Percentiles rank a stretch among this genome's conserved stretches.
Evolutionary conservation across 2,797 vertebrate genomes (phyloP).

Genomic region (Darevskia mixta): DNA sequence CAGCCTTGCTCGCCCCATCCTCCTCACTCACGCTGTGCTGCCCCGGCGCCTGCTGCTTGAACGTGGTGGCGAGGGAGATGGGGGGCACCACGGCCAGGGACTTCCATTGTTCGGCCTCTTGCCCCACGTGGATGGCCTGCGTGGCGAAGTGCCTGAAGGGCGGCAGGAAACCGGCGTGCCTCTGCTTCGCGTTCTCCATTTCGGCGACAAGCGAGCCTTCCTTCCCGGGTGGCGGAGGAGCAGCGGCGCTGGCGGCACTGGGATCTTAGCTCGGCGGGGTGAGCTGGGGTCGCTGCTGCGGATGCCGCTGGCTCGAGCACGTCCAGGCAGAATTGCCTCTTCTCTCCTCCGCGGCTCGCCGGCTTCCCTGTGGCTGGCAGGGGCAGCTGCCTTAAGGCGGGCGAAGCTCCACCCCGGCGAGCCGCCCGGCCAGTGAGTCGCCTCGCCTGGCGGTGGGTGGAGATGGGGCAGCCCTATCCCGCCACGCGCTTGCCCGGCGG

Average conservation of each 20-base stretch:
- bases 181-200: constrained; percentile 45
- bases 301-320: neutral
- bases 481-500: neutral
- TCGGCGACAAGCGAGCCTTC: neutral
- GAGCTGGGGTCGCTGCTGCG: no score
- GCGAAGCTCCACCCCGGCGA: neutral
- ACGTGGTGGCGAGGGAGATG: constrained; percentile 92
- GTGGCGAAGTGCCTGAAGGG: constrained; percentile 90
- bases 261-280: neutral
- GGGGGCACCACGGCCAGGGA: constrained; percentile 90
- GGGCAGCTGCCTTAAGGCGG: constrained; percentile 13
- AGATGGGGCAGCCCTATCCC: neutral
- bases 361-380: neutral
- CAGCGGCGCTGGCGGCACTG: neutral
- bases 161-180: constrained; percentile 75
- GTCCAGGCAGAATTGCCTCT: neutral
- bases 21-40: constrained; percentile 84
- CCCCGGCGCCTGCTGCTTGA: constrained; percentile 89
- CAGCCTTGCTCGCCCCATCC: neutral
- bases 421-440: neutral
- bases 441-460: neutral
- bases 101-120: constrained; percentile 94
- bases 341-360: neutral
- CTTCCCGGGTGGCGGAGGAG: neutral
- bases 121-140: constrained; percentile 90